These are phyloP conservation scores for Pachydiplax longipennis DNA, from an alignment of 2,888 invertebrate genomes.

Conservation along the genomic window DNA sequence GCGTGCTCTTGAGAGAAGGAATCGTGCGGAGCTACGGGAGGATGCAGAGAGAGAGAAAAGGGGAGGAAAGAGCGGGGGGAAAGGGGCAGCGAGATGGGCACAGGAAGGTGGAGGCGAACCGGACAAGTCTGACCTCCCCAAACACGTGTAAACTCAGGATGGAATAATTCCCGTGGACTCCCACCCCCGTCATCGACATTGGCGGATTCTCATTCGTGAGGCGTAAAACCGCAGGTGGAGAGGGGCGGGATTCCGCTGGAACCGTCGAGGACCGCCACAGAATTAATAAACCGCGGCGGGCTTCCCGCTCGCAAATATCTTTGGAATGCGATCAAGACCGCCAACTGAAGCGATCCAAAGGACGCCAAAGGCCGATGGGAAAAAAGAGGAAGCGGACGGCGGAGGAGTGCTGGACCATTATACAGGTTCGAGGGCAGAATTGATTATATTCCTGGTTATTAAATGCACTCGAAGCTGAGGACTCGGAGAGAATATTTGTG, in stretches of 20 bases:
- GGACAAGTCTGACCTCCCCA: not conserved
- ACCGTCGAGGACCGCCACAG: not conserved
- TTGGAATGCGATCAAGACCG: conserved; percentile 28
- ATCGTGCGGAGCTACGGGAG: not conserved
- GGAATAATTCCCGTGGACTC: not conserved
- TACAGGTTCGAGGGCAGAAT: too few relatives aligned
- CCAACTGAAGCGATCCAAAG: conserved; percentile 2
- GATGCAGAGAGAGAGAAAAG: not conserved
- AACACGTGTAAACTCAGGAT: conserved; percentile 20
- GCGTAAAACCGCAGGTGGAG: not conserved
- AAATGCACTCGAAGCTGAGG: too few relatives aligned
- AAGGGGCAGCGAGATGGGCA: not conserved
- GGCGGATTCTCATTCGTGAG: not conserved
- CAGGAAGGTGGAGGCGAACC: not conserved
- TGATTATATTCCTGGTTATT: too few relatives aligned
- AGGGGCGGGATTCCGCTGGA: not conserved
- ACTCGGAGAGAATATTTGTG: too few relatives aligned
- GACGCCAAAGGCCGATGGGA: not conserved
- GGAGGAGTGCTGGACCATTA: too few relatives aligned
- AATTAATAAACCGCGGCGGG: not conserved
- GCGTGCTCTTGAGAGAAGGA: not conserved
- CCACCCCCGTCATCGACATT: not conserved
- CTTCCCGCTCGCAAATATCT: not conserved
- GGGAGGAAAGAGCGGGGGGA: not conserved
- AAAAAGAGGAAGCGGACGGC: not conserved